phyloP scores from a whole-genome alignment of 2,888 invertebrate genomes.

The Tiphia femorata region DNA sequence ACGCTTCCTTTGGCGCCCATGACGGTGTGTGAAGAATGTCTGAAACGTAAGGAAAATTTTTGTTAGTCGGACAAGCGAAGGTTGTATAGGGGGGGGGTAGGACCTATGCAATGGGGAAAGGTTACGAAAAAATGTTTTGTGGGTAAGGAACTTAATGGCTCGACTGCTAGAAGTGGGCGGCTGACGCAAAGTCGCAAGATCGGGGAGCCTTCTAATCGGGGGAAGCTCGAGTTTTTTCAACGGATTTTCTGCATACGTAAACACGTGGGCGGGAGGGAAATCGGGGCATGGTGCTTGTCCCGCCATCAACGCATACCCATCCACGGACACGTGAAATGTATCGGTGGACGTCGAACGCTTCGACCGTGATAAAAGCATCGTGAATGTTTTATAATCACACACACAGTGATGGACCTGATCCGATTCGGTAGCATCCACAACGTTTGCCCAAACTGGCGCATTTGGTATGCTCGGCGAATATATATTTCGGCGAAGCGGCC shows the following conservation, averaged over 20 bases:
- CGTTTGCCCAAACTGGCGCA: neutral
- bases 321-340: conserved; percentile 2
- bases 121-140: too few relatives aligned
- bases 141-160: too few relatives aligned
- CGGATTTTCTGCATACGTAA: neutral
- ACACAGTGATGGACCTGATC: conserved; percentile 4
- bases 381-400: conserved; percentile 22
- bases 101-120: too few relatives aligned
- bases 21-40: too few relatives aligned
- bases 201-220: too few relatives aligned
- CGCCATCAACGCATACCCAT: neutral
- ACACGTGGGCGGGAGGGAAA: neutral
- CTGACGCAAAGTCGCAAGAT: too few relatives aligned
- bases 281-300: neutral
- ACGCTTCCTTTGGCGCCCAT: too few relatives aligned
- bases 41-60: too few relatives aligned
- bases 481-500: neutral
- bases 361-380: conserved; percentile 18
- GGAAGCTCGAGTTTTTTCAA: too few relatives aligned
- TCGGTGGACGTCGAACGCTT: conserved; percentile 8
- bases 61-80: neutral
- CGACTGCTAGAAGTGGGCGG: too few relatives aligned
- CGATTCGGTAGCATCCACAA: conserved; percentile 1
- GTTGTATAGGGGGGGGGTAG: neutral
- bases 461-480: neutral